Conservation (phyloP, 2,888 invertebrate genomes). For the Unio pictorum region DNA sequence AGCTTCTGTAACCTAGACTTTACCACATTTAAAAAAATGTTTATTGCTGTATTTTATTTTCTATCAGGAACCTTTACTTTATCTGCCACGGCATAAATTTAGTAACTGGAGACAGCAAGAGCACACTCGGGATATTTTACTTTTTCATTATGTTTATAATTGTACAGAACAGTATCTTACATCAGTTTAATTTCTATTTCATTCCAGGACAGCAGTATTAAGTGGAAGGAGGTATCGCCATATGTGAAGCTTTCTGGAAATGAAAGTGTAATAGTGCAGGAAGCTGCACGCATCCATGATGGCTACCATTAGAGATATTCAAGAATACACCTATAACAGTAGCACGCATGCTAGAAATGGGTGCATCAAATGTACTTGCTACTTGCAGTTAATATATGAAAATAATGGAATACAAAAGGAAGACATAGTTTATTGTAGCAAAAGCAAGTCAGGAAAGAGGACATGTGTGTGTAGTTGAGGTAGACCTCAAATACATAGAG, state of each 20-base stretch:
- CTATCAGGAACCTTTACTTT: too few relatives aligned
- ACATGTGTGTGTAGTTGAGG: too few relatives aligned
- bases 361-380: not conserved
- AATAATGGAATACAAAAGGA: not conserved
- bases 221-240: constrained; percentile 62
- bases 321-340: not conserved
- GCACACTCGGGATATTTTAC: too few relatives aligned
- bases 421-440: not conserved
- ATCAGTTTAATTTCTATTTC: constrained; percentile 1
- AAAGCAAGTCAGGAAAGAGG: too few relatives aligned
- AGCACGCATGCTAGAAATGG: not conserved
- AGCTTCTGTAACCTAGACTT: too few relatives aligned
- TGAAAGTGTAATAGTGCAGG: constrained; percentile 57
- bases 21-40: too few relatives aligned
- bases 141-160: not conserved
- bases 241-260: constrained; percentile 59
- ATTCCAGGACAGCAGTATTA: constrained; percentile 48
- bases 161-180: constrained; percentile 1
- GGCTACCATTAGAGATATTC: constrained; percentile 43
- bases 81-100: too few relatives aligned
- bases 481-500: too few relatives aligned
- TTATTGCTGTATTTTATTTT: too few relatives aligned
- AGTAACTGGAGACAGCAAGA: not conserved
- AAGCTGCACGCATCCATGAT: constrained; percentile 57
- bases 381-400: not conserved